Percentiles rank a stretch among this genome's conserved stretches.
Evolutionary conservation across 1,140 invertebrate genomes (phyloP).

Genomic region (Antheraea pernyi): DNA sequence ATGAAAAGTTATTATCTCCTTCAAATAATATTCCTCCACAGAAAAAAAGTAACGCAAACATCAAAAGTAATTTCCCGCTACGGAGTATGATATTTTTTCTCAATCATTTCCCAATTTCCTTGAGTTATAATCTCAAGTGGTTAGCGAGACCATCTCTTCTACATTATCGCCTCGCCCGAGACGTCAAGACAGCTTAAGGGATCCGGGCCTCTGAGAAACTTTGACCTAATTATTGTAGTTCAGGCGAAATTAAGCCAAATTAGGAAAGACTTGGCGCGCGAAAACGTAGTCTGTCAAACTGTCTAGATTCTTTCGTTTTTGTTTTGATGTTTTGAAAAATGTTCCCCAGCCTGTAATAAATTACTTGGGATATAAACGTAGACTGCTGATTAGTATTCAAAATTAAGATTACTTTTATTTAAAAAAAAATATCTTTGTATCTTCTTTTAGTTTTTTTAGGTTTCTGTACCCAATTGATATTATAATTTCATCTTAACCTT

Average conservation of each 20-base stretch:
- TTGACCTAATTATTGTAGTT: constrained; percentile 10
- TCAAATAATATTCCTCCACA: too few relatives aligned
- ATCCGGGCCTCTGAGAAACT: constrained; percentile 5
- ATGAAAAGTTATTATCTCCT: too few relatives aligned
- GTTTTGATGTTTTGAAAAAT: neutral
- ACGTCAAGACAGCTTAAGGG: constrained; percentile 10
- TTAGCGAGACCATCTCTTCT: constrained; percentile 9
- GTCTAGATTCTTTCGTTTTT: neutral
- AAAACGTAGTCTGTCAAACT: constrained; percentile 1
- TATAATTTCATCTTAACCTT: too few relatives aligned
- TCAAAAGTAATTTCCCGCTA: constrained; percentile 1
- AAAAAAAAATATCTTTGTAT: neutral
- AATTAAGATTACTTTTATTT: neutral
- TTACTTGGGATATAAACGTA: neutral
- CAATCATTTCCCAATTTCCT: constrained; percentile 11
- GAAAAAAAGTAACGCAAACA: neutral
- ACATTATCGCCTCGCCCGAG: constrained; percentile 6
- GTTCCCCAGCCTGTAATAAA: neutral
- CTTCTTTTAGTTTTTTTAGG: too few relatives aligned
- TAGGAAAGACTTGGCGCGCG: neutral
- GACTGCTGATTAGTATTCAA: neutral
- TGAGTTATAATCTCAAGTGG: constrained; percentile 10
- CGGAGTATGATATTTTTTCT: constrained; percentile 1
- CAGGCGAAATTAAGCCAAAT: constrained; percentile 2
- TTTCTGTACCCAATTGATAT: too few relatives aligned